phyloP scores from a whole-genome alignment of 2,113 vertebrate genomes.

The Anser brachyrhynchus region DNA sequence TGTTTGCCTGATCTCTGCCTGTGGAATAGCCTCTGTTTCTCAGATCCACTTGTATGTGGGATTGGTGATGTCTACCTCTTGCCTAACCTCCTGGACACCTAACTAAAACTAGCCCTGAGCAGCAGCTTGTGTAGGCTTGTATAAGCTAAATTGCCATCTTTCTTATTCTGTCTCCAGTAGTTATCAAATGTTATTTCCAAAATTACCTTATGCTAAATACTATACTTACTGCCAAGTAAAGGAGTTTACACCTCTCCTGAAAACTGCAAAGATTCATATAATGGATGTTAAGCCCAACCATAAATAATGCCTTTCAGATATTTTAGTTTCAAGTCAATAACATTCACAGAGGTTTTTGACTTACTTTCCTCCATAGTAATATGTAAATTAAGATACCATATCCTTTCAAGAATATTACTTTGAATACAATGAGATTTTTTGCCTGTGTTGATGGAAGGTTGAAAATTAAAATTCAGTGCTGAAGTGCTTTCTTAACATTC shows the following conservation, averaged over 20 bases:
- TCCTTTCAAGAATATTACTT: neutral
- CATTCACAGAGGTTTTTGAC: neutral
- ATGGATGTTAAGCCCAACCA: fast-evolving
- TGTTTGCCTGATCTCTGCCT: neutral
- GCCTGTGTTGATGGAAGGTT: neutral
- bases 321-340: neutral
- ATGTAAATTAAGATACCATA: neutral
- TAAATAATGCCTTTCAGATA: neutral
- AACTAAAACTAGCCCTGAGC: neutral
- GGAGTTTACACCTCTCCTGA: neutral
- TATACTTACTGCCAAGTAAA: neutral
- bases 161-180: neutral
- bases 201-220: neutral
- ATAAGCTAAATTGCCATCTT: neutral
- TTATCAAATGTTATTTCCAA: neutral
- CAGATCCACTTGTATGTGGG: neutral
- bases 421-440: neutral
- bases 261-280: neutral
- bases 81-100: neutral
- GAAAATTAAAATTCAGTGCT: neutral
- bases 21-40: neutral
- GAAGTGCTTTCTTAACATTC: neutral
- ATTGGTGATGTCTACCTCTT: neutral
- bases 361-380: neutral
- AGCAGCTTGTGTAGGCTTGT: neutral